These are phyloP conservation scores for Tribolium freemani DNA, from an alignment of 2,888 invertebrate genomes.

Conservation along the genomic window DNA sequence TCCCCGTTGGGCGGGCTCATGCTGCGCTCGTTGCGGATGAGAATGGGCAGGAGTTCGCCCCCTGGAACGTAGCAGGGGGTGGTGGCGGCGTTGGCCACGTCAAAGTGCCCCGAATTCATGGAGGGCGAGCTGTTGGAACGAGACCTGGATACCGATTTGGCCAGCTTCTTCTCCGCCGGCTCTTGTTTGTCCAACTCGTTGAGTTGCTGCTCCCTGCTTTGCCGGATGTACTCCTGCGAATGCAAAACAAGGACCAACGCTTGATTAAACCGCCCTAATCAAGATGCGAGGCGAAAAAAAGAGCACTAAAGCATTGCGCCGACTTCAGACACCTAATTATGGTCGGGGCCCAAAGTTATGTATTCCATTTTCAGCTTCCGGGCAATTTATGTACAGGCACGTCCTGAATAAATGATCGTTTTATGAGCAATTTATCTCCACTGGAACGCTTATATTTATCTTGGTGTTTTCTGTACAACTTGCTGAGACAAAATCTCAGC, in stretches of 20 bases:
- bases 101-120: slow-evolving; percentile 59
- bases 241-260: neutral
- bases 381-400: slow-evolving; percentile 33
- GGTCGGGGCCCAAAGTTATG: neutral
- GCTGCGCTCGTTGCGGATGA: slow-evolving; percentile 62
- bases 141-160: slow-evolving; percentile 48
- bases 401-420: slow-evolving; percentile 32
- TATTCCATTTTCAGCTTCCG: slow-evolving; percentile 15
- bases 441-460: slow-evolving; percentile 21
- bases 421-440: slow-evolving; percentile 32
- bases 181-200: slow-evolving; percentile 74
- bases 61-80: slow-evolving; percentile 69
- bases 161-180: slow-evolving; percentile 37
- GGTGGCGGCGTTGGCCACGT: slow-evolving; percentile 55
- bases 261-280: slow-evolving; percentile 1
- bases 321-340: slow-evolving; percentile 7
- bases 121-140: slow-evolving; percentile 61
- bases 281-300: neutral
- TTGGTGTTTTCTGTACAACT: neutral
- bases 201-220: slow-evolving; percentile 84
- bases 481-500: slow-evolving; percentile 9
- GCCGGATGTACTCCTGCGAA: slow-evolving; percentile 79
- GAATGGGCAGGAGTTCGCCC: slow-evolving; percentile 66
- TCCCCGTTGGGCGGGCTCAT: slow-evolving; percentile 60
- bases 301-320: neutral